Percentiles rank a stretch among this genome's conserved stretches.
Evolutionary conservation across 2,888 invertebrate species (phyloP).

Genomic region (Sepiola atlantica): DNA sequence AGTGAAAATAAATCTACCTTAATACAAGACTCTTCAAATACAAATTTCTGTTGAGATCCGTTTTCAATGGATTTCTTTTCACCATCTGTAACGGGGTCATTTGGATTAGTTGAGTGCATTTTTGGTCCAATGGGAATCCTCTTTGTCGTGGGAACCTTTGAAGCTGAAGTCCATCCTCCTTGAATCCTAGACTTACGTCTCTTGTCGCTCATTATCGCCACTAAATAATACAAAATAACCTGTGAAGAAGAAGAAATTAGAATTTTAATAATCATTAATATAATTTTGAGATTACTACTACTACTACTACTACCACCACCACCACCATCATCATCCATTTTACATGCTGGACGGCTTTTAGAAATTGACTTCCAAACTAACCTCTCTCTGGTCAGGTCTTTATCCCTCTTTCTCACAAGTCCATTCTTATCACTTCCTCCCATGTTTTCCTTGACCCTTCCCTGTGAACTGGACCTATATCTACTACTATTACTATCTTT

Average conservation of each 20-base stretch:
- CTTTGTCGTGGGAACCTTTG: conserved; percentile 41
- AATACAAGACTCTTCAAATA: conserved; percentile 60
- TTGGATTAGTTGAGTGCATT: background rate
- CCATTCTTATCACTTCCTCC: too few relatives aligned
- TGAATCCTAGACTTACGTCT: conserved; percentile 65
- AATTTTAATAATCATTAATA: too few relatives aligned
- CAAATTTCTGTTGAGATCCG: conserved; percentile 56
- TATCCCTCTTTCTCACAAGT: too few relatives aligned
- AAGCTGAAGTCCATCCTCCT: conserved; percentile 68
- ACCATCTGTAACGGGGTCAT: conserved; percentile 63
- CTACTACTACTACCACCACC: too few relatives aligned
- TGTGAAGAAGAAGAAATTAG: background rate
- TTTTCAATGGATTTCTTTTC: conserved; percentile 57
- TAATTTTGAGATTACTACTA: too few relatives aligned
- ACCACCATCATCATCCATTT: too few relatives aligned
- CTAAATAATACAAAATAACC: background rate
- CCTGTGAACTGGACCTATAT: too few relatives aligned
- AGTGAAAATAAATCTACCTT: conserved; percentile 53
- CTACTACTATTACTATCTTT: too few relatives aligned
- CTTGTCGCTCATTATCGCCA: conserved; percentile 58
- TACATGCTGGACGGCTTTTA: too few relatives aligned
- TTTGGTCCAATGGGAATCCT: background rate
- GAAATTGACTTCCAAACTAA: too few relatives aligned
- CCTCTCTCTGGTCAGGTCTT: too few relatives aligned
- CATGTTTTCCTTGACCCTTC: too few relatives aligned